Evolutionary conservation across 2,113 vertebrate species (phyloP).

Genomic region (Ariopsis seemanni): DNA sequence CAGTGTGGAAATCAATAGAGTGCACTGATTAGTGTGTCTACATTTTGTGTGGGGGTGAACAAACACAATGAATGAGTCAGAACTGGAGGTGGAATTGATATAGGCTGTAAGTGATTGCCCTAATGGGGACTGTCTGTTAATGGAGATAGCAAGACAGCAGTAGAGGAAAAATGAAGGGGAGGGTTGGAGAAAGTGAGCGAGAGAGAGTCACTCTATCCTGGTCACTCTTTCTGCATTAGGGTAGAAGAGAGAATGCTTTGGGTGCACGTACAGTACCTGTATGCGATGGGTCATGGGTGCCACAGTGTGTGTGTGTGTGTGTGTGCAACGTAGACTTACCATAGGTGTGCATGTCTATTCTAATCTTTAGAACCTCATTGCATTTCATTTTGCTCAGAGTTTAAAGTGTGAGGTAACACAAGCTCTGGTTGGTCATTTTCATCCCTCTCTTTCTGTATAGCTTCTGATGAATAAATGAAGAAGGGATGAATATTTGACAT

Average conservation of each 20-base stretch:
- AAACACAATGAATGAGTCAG: slow-evolving; percentile 32
- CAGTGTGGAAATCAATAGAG: slow-evolving; percentile 35
- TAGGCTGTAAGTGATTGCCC: slow-evolving; percentile 45
- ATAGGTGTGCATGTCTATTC: not conserved
- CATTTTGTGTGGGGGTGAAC: slow-evolving; percentile 2
- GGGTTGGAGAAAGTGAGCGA: not conserved
- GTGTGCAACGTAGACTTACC: not conserved
- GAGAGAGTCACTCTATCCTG: slow-evolving; percentile 11
- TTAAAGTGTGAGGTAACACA: slow-evolving; percentile 1
- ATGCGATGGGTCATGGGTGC: not conserved
- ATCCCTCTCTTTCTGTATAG: slow-evolving; percentile 4
- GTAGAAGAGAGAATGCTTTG: slow-evolving; percentile 17
- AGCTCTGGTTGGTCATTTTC: slow-evolving; percentile 49
- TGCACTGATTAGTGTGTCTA: slow-evolving; percentile 44
- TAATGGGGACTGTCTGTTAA: slow-evolving; percentile 40
- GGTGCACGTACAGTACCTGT: slow-evolving; percentile 19
- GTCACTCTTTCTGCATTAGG: not conserved
- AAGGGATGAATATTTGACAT: slow-evolving; percentile 55
- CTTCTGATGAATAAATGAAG: slow-evolving; percentile 35
- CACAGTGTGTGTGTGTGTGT: not conserved
- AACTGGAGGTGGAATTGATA: slow-evolving; percentile 49
- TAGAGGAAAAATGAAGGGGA: not conserved
- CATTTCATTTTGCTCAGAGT: not conserved
- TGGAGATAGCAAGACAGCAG: slow-evolving; percentile 24
- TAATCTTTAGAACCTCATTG: not conserved